These are phyloP conservation scores for Microcebus jonahi DNA, from an alignment of 2,113 vertebrate species.

Conservation along the genomic window DNA sequence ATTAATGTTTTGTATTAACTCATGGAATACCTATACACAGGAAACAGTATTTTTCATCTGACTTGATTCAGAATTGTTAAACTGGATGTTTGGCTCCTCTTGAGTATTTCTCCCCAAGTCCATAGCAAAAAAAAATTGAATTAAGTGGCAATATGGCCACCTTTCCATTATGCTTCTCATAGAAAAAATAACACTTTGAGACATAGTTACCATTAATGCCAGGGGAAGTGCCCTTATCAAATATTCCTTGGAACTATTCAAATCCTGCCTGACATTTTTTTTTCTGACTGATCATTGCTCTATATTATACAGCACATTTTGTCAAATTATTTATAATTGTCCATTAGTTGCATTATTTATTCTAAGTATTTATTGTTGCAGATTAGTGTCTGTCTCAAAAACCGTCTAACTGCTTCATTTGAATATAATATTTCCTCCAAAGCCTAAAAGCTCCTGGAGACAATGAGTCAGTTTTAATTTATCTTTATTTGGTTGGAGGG, in stretches of 20 bases:
- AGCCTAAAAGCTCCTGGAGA: background rate
- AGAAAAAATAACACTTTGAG: background rate
- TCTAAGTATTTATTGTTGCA: background rate
- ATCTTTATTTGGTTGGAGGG: background rate
- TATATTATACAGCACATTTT: background rate
- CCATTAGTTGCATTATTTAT: background rate
- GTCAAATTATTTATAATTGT: background rate
- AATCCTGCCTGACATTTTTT: background rate
- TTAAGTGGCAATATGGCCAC: background rate
- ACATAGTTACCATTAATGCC: background rate
- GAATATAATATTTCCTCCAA: background rate
- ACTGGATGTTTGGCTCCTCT: background rate
- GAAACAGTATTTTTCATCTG: background rate
- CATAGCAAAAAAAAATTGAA: background rate
- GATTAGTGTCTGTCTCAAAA: background rate
- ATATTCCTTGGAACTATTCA: background rate
- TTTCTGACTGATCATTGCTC: background rate
- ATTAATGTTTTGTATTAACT: background rate
- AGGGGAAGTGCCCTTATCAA: background rate
- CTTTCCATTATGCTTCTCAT: background rate
- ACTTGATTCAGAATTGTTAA: constrained; percentile 19
- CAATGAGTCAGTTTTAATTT: background rate
- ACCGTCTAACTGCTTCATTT: background rate
- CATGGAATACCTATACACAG: background rate
- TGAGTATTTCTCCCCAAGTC: background rate